Evolutionary conservation across 2,888 invertebrate species (phyloP), one percentile per base, ranked within the genome.

Genomic region (Drosophila recens): DNA sequence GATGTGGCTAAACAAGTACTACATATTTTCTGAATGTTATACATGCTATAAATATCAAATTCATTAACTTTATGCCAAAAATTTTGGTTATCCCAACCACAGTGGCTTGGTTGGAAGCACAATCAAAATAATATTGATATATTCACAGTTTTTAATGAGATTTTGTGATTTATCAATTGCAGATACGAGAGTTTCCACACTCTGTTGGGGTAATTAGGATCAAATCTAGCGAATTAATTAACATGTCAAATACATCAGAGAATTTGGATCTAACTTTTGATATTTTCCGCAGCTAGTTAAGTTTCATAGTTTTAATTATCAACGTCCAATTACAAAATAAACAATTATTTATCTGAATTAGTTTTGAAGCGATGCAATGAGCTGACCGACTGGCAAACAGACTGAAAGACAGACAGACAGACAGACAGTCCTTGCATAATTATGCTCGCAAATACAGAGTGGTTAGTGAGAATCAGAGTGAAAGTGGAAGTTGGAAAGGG

Each of bases 341-440:
- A 63, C 51, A 66, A 69, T 77, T 74, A 69, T 72, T 69, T 72
- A 49, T 72, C 51, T 46, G 42, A 61, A 54, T 67, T 66, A 46
- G 27, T 46, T 51, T 68, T 66, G 52, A 61, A 45, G 20, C 10
- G 58, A 63, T 65, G 75, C 62, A 71, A 56, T 57, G 62, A 64
- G 48, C 61, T 57, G 30, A 43, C 36, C 23, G 46, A 36, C 51
- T 15, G 23, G 2, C 23, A n/a, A 34, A 33, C 61, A 13, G 23
- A 45, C 43, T 0, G 20, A 23, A 17, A 9, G 17, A 42, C 1
- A 34, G 15, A 15, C 23, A 3, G 17, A 17, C n/a, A 1, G 56
- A 42, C 40, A 3, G 33, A 33, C 46, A 48, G 45, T 54, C 52
- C 58, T 17, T 73, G 61, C 64, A 64, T 75, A 78, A 72, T 75